These are phyloP conservation scores for Bufo bufo DNA, from an alignment of 2,113 vertebrate genomes.

Conservation along the genomic window DNA sequence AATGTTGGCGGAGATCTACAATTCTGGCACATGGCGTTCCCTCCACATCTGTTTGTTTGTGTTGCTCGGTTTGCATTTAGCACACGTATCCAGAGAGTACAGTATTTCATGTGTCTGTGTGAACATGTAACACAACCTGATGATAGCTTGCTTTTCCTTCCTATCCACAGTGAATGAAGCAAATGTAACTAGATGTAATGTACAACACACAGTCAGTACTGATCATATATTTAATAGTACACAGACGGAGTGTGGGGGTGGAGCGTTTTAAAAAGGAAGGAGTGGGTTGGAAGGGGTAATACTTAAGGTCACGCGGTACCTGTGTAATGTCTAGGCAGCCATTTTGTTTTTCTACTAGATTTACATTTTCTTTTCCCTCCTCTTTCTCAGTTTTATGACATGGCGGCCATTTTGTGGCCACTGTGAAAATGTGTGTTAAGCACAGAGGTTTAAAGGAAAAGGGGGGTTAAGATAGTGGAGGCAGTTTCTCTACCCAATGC, in stretches of 20 bases:
- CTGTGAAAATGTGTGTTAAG: neutral
- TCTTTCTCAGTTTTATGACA: neutral
- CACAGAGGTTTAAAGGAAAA: fast-evolving
- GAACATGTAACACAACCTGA: neutral
- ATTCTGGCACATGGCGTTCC: neutral
- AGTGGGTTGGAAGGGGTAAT: neutral
- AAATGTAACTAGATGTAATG: neutral
- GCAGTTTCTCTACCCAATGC: neutral
- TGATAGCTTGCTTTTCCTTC: neutral
- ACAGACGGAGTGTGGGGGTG: conserved; percentile 2
- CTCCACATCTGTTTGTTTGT: neutral
- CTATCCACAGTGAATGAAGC: neutral
- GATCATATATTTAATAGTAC: conserved; percentile 14
- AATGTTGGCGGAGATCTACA: neutral
- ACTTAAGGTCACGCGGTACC: neutral
- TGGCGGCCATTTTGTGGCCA: conserved; percentile 62
- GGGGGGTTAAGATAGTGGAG: neutral
- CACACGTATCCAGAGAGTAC: neutral
- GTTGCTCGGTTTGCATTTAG: neutral
- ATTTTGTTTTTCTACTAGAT: conserved; percentile 66
- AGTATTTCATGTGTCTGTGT: neutral
- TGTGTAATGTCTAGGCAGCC: conserved; percentile 50
- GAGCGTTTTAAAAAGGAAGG: neutral
- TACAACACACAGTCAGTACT: neutral
- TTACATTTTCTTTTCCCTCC: conserved; percentile 43